These are phyloP conservation scores for Xiphophorus maculatus DNA, from an alignment of 2,113 vertebrate genomes.

Conservation along the genomic window DNA sequence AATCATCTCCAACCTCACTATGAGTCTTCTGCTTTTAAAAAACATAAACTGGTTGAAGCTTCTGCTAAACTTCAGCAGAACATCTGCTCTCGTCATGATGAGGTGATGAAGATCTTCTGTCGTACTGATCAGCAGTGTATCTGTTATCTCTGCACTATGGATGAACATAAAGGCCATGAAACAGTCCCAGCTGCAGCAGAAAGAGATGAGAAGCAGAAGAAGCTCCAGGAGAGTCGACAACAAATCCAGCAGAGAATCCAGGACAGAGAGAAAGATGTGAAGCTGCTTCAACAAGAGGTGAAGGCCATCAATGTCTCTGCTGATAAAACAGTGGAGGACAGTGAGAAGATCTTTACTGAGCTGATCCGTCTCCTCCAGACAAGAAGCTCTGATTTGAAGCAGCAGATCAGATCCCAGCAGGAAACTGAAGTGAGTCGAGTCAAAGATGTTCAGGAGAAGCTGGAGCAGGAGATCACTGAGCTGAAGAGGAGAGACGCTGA, in stretches of 20 bases:
- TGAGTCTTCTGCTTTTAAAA: background rate
- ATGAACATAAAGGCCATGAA: too few relatives aligned
- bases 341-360: background rate
- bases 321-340: background rate
- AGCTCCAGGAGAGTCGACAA: too few relatives aligned
- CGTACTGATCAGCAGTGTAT: too few relatives aligned
- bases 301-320: background rate
- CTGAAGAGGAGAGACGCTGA: too few relatives aligned
- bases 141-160: too few relatives aligned
- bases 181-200: too few relatives aligned
- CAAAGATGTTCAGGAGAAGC: too few relatives aligned
- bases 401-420: background rate
- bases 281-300: background rate
- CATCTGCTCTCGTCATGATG: slow-evolving; percentile 17
- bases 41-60: background rate
- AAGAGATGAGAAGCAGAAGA: too few relatives aligned
- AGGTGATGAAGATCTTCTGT: slow-evolving; percentile 21
- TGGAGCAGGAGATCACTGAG: too few relatives aligned
- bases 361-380: background rate
- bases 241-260: background rate
- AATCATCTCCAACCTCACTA: background rate
- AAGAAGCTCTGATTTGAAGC: background rate
- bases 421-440: too few relatives aligned
- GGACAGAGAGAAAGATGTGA: background rate
- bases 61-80: background rate